These are phyloP conservation scores for Limnodromus scolopaceus DNA, from an alignment of 2,797 vertebrate species.

Conservation along the genomic window DNA sequence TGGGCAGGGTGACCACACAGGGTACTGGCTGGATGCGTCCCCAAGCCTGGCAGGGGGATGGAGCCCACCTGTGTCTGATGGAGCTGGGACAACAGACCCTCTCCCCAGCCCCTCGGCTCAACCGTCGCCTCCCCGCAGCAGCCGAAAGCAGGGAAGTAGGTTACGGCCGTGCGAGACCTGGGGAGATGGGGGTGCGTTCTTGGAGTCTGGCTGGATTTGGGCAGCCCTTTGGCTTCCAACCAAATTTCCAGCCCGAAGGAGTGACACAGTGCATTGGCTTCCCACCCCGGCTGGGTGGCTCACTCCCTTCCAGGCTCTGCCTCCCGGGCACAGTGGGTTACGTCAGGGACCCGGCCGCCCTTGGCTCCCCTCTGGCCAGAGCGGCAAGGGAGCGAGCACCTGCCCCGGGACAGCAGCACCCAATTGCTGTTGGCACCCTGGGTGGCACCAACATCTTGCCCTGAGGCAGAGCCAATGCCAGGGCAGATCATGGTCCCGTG, in stretches of 20 bases:
- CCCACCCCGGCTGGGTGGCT: background rate
- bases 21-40: background rate
- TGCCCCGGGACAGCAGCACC: rapidly evolving
- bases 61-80: background rate
- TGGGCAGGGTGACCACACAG: background rate
- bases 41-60: background rate
- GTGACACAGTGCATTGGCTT: conserved; percentile 5
- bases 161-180: rapidly evolving
- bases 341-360: background rate
- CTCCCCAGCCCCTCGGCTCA: background rate
- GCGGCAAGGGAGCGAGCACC: rapidly evolving
- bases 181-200: background rate
- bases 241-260: background rate
- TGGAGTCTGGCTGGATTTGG: background rate
- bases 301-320: background rate
- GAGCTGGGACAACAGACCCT: background rate
- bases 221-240: conserved; percentile 11
- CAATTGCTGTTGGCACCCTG: background rate
- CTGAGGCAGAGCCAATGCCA: background rate
- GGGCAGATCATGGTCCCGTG: rapidly evolving
- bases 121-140: rapidly evolving
- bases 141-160: background rate
- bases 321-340: background rate
- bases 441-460: background rate
- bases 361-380: background rate